A percentile compares a stretch with the other conserved stretches of the same genome.
These are phyloP conservation scores for Cyprinodon diabolis DNA, from an alignment of 2,797 vertebrate species.

Conservation along the genomic window DNA sequence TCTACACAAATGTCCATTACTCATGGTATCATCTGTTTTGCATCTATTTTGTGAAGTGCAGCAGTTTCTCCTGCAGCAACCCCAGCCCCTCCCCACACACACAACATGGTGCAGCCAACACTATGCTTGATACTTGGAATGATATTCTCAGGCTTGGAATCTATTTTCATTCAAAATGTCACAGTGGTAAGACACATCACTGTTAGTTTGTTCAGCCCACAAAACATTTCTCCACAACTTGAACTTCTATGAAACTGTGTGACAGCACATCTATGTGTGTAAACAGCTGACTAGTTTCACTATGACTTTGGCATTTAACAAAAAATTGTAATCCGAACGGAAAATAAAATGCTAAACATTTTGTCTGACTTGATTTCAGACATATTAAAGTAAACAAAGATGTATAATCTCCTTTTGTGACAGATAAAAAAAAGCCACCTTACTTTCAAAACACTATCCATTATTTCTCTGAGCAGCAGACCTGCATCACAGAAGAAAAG, in stretches of 20 bases:
- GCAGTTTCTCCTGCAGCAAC: background rate
- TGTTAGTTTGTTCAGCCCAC: background rate
- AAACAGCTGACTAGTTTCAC: background rate
- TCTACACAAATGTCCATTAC: background rate
- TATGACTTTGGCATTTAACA: background rate
- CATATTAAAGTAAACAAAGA: conserved; percentile 40
- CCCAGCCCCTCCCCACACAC: too few relatives aligned
- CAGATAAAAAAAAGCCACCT: conserved; percentile 48
- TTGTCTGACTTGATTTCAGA: background rate
- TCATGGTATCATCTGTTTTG: background rate
- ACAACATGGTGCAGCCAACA: background rate
- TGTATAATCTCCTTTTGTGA: conserved; percentile 37
- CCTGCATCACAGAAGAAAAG: conserved; percentile 54
- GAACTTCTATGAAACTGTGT: background rate
- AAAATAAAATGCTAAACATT: background rate
- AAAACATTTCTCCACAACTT: background rate
- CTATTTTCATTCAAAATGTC: too few relatives aligned
- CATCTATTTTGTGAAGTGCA: background rate
- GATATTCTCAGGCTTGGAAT: too few relatives aligned
- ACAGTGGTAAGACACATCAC: background rate
- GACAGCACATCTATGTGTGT: background rate
- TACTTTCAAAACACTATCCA: conserved; percentile 38
- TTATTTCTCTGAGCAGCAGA: conserved; percentile 49
- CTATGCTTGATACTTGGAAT: background rate
- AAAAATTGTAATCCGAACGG: background rate